These are phyloP conservation scores for Pithys albifrons DNA, from an alignment of 2,113 vertebrate genomes.

Conservation along the genomic window DNA sequence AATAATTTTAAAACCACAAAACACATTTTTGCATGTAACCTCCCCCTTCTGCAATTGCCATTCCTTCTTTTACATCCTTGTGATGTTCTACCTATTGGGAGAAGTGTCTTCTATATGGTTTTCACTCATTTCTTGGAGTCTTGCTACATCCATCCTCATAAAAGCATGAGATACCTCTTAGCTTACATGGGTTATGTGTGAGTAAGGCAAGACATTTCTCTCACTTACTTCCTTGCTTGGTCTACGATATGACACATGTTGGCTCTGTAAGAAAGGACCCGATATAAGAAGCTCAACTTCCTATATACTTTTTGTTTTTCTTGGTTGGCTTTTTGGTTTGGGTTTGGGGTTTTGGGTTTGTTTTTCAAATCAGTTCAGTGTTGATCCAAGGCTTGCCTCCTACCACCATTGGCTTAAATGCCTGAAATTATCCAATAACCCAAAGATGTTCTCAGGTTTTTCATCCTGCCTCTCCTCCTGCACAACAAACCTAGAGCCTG, in stretches of 20 bases:
- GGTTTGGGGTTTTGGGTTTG: not conserved
- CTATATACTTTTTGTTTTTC: not conserved
- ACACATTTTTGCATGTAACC: not conserved
- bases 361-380: not conserved
- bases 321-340: not conserved
- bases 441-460: not conserved
- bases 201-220: not conserved
- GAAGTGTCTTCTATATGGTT: not conserved
- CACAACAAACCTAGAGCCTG: not conserved
- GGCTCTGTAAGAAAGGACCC: not conserved
- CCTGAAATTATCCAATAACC: not conserved
- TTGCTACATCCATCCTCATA: not conserved
- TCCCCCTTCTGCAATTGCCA: not conserved
- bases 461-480: not conserved
- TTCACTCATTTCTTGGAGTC: not conserved
- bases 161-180: not conserved
- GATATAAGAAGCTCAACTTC: not conserved
- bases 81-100: not conserved
- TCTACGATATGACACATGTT: not conserved
- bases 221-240: not conserved
- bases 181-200: not conserved
- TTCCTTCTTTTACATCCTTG: not conserved
- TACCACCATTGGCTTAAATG: not conserved
- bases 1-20: not conserved
- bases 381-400: not conserved